These are phyloP conservation scores for Hemiprocne comata DNA, from an alignment of 2,113 vertebrate species.

Conservation along the genomic window DNA sequence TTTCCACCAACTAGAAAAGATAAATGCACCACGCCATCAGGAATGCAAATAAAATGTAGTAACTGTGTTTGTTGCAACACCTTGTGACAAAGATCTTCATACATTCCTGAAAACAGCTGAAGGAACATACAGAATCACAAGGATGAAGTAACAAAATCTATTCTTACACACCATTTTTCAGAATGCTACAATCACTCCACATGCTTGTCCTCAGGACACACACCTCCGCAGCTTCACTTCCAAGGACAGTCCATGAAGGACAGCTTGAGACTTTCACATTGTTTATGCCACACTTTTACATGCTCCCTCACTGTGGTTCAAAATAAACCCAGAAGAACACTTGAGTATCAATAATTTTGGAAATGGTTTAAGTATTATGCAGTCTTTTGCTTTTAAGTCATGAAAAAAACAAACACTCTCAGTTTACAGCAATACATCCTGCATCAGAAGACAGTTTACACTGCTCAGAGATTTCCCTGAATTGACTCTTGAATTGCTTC, in stretches of 20 bases:
- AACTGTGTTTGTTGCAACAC: background rate
- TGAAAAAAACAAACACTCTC: background rate
- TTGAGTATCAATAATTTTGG: background rate
- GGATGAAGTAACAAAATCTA: background rate
- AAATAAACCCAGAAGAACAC: background rate
- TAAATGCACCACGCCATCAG: background rate
- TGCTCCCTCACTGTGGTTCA: background rate
- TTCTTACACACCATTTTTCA: background rate
- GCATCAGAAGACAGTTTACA: background rate
- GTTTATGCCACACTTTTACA: background rate
- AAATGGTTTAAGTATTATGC: background rate
- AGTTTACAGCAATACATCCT: background rate
- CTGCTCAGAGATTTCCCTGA: background rate
- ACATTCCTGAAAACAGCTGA: background rate
- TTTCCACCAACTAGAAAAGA: background rate
- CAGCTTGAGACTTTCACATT: background rate
- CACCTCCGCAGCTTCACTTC: background rate
- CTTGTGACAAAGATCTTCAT: background rate
- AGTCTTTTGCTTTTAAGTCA: background rate
- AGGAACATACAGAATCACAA: background rate
- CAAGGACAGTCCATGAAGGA: background rate
- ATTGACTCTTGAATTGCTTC: background rate
- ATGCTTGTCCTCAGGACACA: background rate
- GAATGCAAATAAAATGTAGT: slow-evolving; percentile 34
- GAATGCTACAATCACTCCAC: background rate